A percentile compares a stretch with the other conserved stretches of the same genome.
These are phyloP conservation scores for Drosophila funebris DNA, from an alignment of 1,140 invertebrate species.

Conservation along the genomic window DNA sequence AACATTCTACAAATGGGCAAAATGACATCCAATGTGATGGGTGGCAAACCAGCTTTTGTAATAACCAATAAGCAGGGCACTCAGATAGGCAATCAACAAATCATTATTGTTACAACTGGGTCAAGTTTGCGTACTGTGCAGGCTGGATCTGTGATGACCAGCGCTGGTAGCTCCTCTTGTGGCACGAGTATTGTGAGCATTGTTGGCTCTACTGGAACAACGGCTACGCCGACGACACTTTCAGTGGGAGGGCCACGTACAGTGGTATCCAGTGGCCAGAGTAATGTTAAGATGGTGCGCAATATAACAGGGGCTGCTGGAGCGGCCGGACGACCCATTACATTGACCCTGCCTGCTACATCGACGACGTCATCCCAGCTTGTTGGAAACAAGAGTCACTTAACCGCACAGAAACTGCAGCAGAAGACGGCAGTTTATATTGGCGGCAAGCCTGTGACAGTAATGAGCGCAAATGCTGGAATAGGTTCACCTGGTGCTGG, in stretches of 20 bases:
- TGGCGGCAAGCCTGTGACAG: slow-evolving; percentile 89
- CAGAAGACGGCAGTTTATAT: slow-evolving; percentile 86
- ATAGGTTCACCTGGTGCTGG: slow-evolving; percentile 46
- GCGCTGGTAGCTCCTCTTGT: slow-evolving; percentile 86
- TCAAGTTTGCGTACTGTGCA: slow-evolving; percentile 85
- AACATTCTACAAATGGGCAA: slow-evolving; percentile 88
- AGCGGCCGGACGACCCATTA: slow-evolving; percentile 87
- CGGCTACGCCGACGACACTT: slow-evolving; percentile 55
- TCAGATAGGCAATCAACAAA: slow-evolving; percentile 86
- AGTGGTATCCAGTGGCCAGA: slow-evolving; percentile 75
- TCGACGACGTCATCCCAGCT: slow-evolving; percentile 18
- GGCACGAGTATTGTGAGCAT: slow-evolving; percentile 75
- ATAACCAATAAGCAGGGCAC: slow-evolving; percentile 83
- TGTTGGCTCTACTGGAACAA: slow-evolving; percentile 64
- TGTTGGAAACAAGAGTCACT: background rate
- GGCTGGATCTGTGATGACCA: slow-evolving; percentile 84
- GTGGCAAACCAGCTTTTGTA: slow-evolving; percentile 81
- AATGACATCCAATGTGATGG: slow-evolving; percentile 83
- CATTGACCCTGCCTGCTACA: slow-evolving; percentile 87
- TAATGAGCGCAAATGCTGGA: slow-evolving; percentile 85
- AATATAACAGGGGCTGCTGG: slow-evolving; percentile 82
- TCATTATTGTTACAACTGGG: slow-evolving; percentile 90
- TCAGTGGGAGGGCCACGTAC: slow-evolving; percentile 82
- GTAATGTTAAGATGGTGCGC: slow-evolving; percentile 88
- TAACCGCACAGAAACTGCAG: slow-evolving; percentile 37